Base-by-base conservation (phyloP, 2,797 vertebrate species). In the Acipenser ruthenus region DNA sequence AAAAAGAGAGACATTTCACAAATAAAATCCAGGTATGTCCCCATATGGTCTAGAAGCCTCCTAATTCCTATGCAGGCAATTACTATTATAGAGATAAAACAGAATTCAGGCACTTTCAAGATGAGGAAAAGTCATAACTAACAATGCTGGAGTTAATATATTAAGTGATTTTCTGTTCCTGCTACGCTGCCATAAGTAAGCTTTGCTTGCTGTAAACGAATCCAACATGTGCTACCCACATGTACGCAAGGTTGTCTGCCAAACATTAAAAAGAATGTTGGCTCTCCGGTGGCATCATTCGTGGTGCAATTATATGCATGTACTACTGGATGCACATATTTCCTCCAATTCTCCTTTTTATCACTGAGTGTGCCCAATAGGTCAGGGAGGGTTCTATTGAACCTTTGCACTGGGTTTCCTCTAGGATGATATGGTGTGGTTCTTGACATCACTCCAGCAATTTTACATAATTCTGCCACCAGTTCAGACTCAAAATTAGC, bases 241-340 rank as follows among this genome's bases (percentile, higher is more conserved):
- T 65, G 68, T 1, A 66, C 60, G 7, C 52, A 13, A 8, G 68
- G 63, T 8, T 69, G 23, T 1, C 60, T 48, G 1, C 70, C 63
- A 62, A 74, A 74, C 63, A 70, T 72, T 1, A 72, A 13, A 8
- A 13, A 64, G 6, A 71, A 69, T 10, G 65, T 23, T 12, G 63
- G 12, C 48, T 66, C 64, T 1, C 62, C 69, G 49, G 67, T 71
- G 2, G 13, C 12, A 23, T 69, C 49, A 64, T 65, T 65, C 8
- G 11, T 37, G 1, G 64, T 62, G 23, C 15, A 69, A 62, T 65
- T 69, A 49, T 69, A 65, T 10, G 68, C 64, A 62, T 69, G 68
- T 5, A 69, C 68, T 6, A 69, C 6, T 2, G 68, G 64, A 48
- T 3, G 7, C 2, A 69, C 49, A 60, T 69, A 69, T 11, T 69